Evolutionary conservation across 2,888 invertebrate species (phyloP), one percentile per base, ranked within the genome.

Genomic region (Drosophila phalerata): DNA sequence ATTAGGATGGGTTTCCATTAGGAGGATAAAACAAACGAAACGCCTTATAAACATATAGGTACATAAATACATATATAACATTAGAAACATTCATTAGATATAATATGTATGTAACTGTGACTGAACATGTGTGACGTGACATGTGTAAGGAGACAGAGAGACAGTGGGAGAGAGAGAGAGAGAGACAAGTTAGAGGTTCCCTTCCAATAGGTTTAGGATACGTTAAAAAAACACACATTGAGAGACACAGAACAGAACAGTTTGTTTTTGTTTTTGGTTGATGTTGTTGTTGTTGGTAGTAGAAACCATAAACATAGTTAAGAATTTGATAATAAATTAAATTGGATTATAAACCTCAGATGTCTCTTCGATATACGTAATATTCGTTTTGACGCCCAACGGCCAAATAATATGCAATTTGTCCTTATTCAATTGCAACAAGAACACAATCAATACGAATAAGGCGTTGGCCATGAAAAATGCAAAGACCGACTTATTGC

Each of bases 401-500:
- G 98, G 98, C 98, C 98, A 98, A 94, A 97, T 95, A 94, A 98
- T 96, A 94, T 98, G 98, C 93, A 99, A 96, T 94, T 97, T 97
- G 94, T 98, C 98, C 96, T 98, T 98, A 95, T 99, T 98, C 94
- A 99, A 95, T 96, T 99, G 99, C 93, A 99, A 96, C 93, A 99
- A 96, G 94, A 99, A 98, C 92, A 99, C 98, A 94, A 98, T 97
- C 94, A 99, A 96, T 93, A 99, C 98, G 96, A 99, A 99, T 93
- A 99, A 96, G 93, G 98, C 97, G 96, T 99, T 99, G 95, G 99
- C 97, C 98, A 99, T 99, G 94, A 99, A 97, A 96, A 99, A 98
- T 93, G 97, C 97, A 94, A 98, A 98, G 92, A 98, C 98, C 91
- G 97, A 97, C 93, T 98, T 98, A 95, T 99, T 99, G 92, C 99